Base-by-base conservation (phyloP, 2,888 invertebrate genomes). In the Lithophane socia region DNA sequence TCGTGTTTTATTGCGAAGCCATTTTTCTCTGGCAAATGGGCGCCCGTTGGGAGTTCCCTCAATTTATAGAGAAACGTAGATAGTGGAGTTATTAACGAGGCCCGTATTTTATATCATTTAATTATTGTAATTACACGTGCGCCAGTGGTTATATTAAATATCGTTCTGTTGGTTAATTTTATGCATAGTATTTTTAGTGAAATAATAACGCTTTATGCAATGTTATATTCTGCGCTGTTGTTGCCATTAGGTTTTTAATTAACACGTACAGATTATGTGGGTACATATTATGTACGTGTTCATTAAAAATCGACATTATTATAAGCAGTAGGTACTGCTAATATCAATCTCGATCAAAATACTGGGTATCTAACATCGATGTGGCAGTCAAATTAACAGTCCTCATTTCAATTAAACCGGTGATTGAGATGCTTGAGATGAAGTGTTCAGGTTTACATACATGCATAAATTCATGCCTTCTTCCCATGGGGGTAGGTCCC, bases 11-110 rank as follows among this genome's bases (percentile, higher is more conserved):
- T 88, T 89, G 87, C 85, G 79, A 85, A 85, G 83, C 88, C 85
- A 88, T 91, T 90, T 88, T 89, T 91, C 89, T 88, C 84, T 82
- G 73, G 85, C 77, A 89, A 89, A 87, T 88, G 88, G 87, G 71
- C 75, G 83, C 75, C 88, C 88, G 74, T 76, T 84, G 89, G 88
- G 90, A 90, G 86, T 85, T 87, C 77, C 79, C 84, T 84, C 83
- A 87, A 90, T 89, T 89, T 89, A 89, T 89, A 80, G 87, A 86
- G 83, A 84, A 73, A 76, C 75, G 82, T 86, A 87, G 88, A 89
- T 88, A 86, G 84, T 86, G 70, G 60, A 81, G 82, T 80, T 85
- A 86, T 86, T 87, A 86, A 88, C 68, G 84, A 84, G 74, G 44
- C 49, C 49, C 65, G 76, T 84, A 73, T 87, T 86, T 84, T 79